phyloP scores from a whole-genome alignment of 2,797 vertebrate genomes.

The Scyliorhinus canicula region DNA sequence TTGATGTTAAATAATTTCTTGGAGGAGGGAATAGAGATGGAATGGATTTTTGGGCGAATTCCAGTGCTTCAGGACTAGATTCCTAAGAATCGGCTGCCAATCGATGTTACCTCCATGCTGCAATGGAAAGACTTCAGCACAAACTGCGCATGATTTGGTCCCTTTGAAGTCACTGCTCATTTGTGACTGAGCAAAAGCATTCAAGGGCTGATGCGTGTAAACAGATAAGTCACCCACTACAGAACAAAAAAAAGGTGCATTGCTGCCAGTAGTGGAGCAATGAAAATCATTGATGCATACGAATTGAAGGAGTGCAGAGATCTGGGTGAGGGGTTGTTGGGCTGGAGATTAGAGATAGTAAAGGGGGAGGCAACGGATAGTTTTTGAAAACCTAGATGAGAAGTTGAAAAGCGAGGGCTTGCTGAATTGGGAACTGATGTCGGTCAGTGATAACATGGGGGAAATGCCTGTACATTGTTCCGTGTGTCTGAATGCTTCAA shows the following conservation, averaged over 20 bases:
- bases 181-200: no score
- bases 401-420: not conserved
- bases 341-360: not conserved
- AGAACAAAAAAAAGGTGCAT: not conserved
- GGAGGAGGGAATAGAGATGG: not conserved
- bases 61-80: not conserved
- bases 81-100: not conserved
- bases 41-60: not conserved
- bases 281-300: not conserved
- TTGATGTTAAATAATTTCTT: not conserved
- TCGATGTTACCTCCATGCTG: not conserved
- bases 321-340: not conserved
- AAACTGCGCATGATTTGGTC: no score
- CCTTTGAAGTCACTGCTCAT: no score
- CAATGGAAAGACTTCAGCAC: no score
- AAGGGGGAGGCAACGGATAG: not conserved
- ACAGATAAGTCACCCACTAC: no score
- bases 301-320: not conserved
- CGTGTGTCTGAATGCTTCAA: not conserved
- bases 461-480: not conserved
- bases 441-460: not conserved
- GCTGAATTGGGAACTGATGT: not conserved
- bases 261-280: not conserved
- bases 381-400: not conserved
- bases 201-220: no score